These are phyloP conservation scores for Anastatus disparis DNA, from an alignment of 1,140 invertebrate genomes.

Conservation along the genomic window DNA sequence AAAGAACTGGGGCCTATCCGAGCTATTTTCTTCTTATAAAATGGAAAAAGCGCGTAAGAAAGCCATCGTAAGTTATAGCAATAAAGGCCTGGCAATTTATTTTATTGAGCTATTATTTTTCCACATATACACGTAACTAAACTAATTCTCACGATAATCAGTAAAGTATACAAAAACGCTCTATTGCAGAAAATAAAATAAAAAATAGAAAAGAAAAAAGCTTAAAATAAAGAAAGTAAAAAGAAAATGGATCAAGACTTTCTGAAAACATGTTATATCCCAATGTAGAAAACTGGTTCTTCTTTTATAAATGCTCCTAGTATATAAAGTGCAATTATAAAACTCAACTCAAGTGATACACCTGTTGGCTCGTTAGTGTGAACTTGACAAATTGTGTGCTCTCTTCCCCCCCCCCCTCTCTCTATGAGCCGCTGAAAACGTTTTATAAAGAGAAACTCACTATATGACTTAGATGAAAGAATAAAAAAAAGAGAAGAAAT, in stretches of 20 bases:
- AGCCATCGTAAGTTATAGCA: not conserved
- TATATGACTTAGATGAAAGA: not conserved
- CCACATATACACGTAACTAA: not conserved
- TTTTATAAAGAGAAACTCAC: constrained; percentile 3
- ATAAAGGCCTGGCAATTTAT: constrained; percentile 2
- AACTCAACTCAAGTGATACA: not conserved
- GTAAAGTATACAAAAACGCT: not conserved
- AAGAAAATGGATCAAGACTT: not conserved
- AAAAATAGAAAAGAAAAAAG: too few species aligned
- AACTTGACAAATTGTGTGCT: constrained; percentile 31
- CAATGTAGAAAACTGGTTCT: constrained; percentile 2
- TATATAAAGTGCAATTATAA: constrained; percentile 24
- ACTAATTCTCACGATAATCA: not conserved
- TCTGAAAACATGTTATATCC: not conserved
- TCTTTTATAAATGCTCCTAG: not conserved
- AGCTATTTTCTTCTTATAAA: not conserved
- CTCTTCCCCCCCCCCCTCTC: too few species aligned
- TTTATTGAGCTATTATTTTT: constrained; percentile 32
- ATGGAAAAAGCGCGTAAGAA: not conserved
- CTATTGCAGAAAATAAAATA: too few species aligned
- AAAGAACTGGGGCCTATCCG: not conserved
- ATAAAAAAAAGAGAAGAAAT: too few species aligned
- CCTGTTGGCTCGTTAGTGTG: constrained; percentile 29
- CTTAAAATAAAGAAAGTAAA: not conserved
- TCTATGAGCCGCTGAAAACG: not conserved